Percentiles rank a stretch among this genome's conserved stretches.
These are phyloP conservation scores for Fissipunctia ypsillon DNA, from an alignment of 2,888 invertebrate species.

Conservation along the genomic window DNA sequence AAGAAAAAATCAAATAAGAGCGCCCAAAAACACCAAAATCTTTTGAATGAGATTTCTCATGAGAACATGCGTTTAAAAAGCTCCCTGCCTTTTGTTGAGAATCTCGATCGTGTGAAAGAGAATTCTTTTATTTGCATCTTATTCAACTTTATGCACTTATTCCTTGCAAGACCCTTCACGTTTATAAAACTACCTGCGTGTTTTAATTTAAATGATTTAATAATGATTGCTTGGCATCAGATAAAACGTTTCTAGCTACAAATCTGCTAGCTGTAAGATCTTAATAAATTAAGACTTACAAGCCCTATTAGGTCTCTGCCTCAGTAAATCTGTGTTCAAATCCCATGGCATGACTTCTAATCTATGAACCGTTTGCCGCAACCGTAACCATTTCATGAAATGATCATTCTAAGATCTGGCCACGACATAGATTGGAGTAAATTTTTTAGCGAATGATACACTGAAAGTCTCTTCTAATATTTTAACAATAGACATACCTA, in stretches of 20 bases:
- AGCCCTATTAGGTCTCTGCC: not conserved
- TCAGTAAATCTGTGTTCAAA: not conserved
- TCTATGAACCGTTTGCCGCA: not conserved
- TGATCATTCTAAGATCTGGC: no score
- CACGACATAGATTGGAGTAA: no score
- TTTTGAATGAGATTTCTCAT: slow-evolving; percentile 61
- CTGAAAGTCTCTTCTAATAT: not conserved
- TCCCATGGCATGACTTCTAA: not conserved
- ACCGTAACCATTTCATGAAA: no score
- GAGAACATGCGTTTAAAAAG: slow-evolving; percentile 54
- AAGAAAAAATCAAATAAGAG: slow-evolving; percentile 34
- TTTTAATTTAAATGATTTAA: slow-evolving; percentile 1
- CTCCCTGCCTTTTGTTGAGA: slow-evolving; percentile 58
- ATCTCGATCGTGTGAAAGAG: slow-evolving; percentile 56
- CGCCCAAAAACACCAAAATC: slow-evolving; percentile 44
- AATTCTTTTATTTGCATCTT: slow-evolving; percentile 55
- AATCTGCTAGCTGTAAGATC: not conserved
- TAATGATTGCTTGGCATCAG: not conserved
- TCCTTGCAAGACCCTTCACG: slow-evolving; percentile 9
- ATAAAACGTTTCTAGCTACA: not conserved
- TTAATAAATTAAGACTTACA: not conserved
- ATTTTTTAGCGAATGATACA: not conserved
- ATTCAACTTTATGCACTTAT: slow-evolving; percentile 33
- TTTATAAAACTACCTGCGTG: slow-evolving; percentile 17
- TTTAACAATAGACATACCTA: not conserved